Conservation (phyloP, 2,888 invertebrate species). For the Loripinus fragilis region DNA sequence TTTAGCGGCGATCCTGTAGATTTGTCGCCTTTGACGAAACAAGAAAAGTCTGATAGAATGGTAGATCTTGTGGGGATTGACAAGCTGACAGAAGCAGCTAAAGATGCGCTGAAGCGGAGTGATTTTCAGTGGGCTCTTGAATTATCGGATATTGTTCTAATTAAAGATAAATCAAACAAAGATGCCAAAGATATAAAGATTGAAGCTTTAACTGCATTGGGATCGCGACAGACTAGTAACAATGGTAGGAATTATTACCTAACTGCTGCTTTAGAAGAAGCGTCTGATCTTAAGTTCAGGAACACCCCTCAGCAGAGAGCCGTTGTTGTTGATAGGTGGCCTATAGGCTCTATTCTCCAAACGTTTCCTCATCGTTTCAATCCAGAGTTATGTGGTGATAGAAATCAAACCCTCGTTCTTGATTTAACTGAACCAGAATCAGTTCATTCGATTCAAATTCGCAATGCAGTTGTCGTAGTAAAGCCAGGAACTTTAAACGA, state of each 20-base stretch:
- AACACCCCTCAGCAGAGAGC: conserved; percentile 21
- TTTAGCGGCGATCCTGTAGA: conserved; percentile 73
- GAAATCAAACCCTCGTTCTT: conserved; percentile 48
- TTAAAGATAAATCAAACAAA: conserved; percentile 48
- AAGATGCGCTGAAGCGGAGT: conserved; percentile 61
- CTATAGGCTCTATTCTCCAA: conserved; percentile 57
- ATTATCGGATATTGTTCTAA: conserved; percentile 62
- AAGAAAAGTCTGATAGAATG: conserved; percentile 66
- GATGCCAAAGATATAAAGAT: conserved; percentile 65
- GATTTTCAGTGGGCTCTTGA: conserved; percentile 77
- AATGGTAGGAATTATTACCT: conserved; percentile 76
- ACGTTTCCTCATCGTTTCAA: conserved; percentile 64
- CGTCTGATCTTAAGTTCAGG: conserved; percentile 51
- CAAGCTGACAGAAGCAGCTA: conserved; percentile 51
- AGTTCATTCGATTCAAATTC: conserved; percentile 57
- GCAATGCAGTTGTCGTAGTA: conserved; percentile 67
- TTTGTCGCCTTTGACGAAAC: conserved; percentile 63
- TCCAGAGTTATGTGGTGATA: conserved; percentile 52
- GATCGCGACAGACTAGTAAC: conserved; percentile 67
- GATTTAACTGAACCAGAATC: conserved; percentile 50
- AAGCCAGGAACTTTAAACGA: conserved; percentile 30
- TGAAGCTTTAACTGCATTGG: conserved; percentile 65
- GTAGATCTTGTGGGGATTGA: conserved; percentile 63
- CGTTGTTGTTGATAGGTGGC: conserved; percentile 39
- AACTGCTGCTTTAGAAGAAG: conserved; percentile 71